Evolutionary conservation across 2,888 invertebrate species (phyloP).

Genomic region (Geotrupes spiniger): DNA sequence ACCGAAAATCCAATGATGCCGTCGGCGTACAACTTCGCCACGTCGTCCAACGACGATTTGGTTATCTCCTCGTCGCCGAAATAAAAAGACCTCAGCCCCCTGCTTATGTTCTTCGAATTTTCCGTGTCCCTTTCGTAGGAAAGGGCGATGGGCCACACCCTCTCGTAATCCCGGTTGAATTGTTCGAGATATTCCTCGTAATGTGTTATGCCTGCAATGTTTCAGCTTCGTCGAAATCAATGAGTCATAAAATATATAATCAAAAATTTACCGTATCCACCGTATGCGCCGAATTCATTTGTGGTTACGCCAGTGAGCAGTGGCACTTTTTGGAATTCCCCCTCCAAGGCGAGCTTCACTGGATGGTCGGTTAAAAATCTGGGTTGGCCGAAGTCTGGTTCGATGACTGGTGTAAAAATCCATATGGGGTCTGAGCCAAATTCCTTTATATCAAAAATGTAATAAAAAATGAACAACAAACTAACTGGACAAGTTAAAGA

Average conservation of each 20-base stretch:
- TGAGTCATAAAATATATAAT: neutral
- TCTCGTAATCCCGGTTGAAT: slow-evolving; percentile 61
- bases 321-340: slow-evolving; percentile 58
- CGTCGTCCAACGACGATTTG: slow-evolving; percentile 41
- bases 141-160: slow-evolving; percentile 64
- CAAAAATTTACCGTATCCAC: slow-evolving; percentile 55
- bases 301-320: slow-evolving; percentile 62
- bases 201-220: slow-evolving; percentile 51
- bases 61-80: slow-evolving; percentile 49
- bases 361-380: slow-evolving; percentile 62
- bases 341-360: slow-evolving; percentile 53
- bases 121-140: slow-evolving; percentile 57
- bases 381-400: slow-evolving; percentile 63
- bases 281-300: slow-evolving; percentile 63
- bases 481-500: neutral
- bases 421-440: slow-evolving; percentile 54
- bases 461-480: neutral
- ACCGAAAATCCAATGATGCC: slow-evolving; percentile 58
- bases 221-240: neutral
- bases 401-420: slow-evolving; percentile 62
- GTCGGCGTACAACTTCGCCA: slow-evolving; percentile 59
- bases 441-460: slow-evolving; percentile 47
- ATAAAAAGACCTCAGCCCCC: slow-evolving; percentile 54
- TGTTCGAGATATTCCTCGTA: slow-evolving; percentile 55
- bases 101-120: slow-evolving; percentile 53